Base-by-base conservation (phyloP, 2,888 invertebrate genomes). In the Drosophila monieri region DNA sequence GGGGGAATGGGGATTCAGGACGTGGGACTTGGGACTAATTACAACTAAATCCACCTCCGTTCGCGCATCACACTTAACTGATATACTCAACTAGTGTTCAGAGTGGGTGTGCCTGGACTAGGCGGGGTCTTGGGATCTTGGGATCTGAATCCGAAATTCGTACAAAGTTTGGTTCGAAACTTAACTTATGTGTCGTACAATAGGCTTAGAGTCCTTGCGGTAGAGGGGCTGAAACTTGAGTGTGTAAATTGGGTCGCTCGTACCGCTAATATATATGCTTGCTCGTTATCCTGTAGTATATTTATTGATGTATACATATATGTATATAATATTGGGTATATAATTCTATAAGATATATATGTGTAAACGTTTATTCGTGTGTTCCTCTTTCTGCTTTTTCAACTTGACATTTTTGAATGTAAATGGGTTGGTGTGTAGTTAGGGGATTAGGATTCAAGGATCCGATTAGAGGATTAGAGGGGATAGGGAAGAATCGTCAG, bases 91-190 rank as follows among this genome's bases (percentile, higher is more conserved):
- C 32, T 23, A 14, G 41, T 14, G 9, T 48, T 25, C 10, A 25
- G 27, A 43, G 27, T 46, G 41, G 35, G 47, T 47, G 21, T 9
- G 25, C 30, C 53, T 15, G 39, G 32, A n/a, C 35, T 35, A 35
- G n/a, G 35, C n/a, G 12, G 35, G 35, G 35, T 35, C 12, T 25
- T 47, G 52, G 27, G 41, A 49, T 41, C 32, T n/a, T n/a, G n/a
- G n/a, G 23, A 1, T 14, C 21, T 3, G 30, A 15, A 25, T 35
- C 58, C 44, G 41, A 67, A 67, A 67, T 67, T 59, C 48, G 53
- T 69, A 32, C 39, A 60, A 48, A 47, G 35, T 62, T 52, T 57
- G 39, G 39, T 39, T 39, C 39, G 12, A 62, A 62, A 52, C 64
- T 64, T 30, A 64, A 44, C 35, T 44, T 44, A 35, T 54, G 2